A percentile compares a stretch with the other conserved stretches of the same genome.
Evolutionary conservation across 2,888 invertebrate genomes (phyloP).

Genomic region (Diadegma fenestrale): DNA sequence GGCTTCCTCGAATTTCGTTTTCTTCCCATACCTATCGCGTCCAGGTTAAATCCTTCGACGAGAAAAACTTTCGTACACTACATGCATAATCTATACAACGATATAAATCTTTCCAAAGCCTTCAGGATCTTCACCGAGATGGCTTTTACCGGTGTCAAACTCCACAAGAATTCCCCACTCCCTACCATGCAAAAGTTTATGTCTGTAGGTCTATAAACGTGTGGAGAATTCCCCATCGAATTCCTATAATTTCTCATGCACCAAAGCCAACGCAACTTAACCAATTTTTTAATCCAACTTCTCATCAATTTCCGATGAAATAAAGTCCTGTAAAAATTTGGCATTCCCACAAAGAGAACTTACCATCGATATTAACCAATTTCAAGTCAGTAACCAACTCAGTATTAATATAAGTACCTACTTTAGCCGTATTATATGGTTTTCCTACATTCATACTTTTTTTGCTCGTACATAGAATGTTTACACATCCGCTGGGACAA

Average conservation of each 20-base stretch:
- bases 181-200: slow-evolving; percentile 15
- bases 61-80: slow-evolving; percentile 62
- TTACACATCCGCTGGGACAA: slow-evolving; percentile 47
- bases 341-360: neutral
- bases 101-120: slow-evolving; percentile 70
- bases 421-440: slow-evolving; percentile 2
- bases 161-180: slow-evolving; percentile 4
- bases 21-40: slow-evolving; percentile 16
- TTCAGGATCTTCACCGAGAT: slow-evolving; percentile 57
- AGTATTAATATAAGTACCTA: neutral
- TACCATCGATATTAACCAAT: neutral
- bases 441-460: slow-evolving; percentile 31
- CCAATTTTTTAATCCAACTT: neutral
- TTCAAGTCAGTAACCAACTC: neutral
- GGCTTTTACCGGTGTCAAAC: slow-evolving; percentile 26
- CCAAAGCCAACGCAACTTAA: neutral
- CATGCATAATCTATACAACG: slow-evolving; percentile 66
- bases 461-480: slow-evolving; percentile 20
- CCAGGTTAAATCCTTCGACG: slow-evolving; percentile 46
- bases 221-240: neutral
- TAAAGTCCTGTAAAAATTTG: neutral
- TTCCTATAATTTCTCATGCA: neutral
- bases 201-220: slow-evolving; percentile 1
- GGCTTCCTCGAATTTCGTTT: slow-evolving; percentile 22
- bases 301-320: neutral